Conservation (phyloP, 2,113 vertebrate genomes). For the Proterorhinus semilunaris region DNA sequence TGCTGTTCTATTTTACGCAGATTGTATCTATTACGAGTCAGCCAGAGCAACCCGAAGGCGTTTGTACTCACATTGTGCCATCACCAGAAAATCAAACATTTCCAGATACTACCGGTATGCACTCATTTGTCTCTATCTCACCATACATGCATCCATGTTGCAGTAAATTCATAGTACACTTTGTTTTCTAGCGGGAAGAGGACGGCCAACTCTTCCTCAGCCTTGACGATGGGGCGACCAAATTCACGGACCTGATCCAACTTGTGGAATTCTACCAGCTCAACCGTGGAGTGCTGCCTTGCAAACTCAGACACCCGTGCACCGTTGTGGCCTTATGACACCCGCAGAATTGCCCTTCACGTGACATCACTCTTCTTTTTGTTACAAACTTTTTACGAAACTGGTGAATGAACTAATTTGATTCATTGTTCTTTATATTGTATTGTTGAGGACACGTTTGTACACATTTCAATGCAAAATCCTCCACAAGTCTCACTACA, state of each 20-base stretch:
- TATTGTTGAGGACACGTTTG: slow-evolving; percentile 32
- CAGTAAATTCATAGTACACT: background rate
- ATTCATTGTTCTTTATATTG: slow-evolving; percentile 37
- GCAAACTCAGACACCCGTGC: slow-evolving; percentile 98
- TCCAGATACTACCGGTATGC: slow-evolving; percentile 94
- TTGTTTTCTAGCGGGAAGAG: slow-evolving; percentile 84
- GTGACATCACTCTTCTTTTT: slow-evolving; percentile 51
- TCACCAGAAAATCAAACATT: slow-evolving; percentile 99
- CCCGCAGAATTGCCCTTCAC: slow-evolving; percentile 36
- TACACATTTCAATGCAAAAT: slow-evolving; percentile 57
- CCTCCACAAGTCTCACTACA: slow-evolving; percentile 36
- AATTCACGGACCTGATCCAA: slow-evolving; percentile 98
- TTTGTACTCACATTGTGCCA: slow-evolving; percentile 98
- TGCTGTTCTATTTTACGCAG: slow-evolving; percentile 62
- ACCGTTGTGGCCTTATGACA: slow-evolving; percentile 97
- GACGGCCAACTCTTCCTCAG: slow-evolving; percentile 95
- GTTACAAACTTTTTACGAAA: slow-evolving; percentile 55
- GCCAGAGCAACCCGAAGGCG: slow-evolving; percentile 98
- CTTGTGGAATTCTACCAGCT: slow-evolving; percentile 99
- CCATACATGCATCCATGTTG: background rate
- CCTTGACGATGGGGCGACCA: slow-evolving; percentile 96
- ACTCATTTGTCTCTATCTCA: background rate
- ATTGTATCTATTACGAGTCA: slow-evolving; percentile 95
- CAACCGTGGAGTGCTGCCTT: slow-evolving; percentile 96
- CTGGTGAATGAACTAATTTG: slow-evolving; percentile 64